phyloP scores from a whole-genome alignment of 2,888 invertebrate genomes.

The Strigamia maritima region DNA sequence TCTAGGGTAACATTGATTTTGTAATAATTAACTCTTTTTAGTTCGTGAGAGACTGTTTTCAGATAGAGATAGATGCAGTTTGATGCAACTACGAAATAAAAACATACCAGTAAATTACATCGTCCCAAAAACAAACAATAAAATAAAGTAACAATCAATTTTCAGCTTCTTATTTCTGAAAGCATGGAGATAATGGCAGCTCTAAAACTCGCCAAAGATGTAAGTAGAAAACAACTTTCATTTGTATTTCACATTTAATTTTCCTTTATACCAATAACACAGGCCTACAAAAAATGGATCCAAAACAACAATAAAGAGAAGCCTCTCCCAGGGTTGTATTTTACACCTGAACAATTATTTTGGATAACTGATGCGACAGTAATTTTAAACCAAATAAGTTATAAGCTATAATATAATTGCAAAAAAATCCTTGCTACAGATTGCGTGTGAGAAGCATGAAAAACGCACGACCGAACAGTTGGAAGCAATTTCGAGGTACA shows the following conservation, averaged over 20 bases:
- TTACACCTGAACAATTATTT: slow-evolving; percentile 51
- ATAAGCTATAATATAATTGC: background rate
- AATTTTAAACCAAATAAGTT: slow-evolving; percentile 18
- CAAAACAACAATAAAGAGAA: slow-evolving; percentile 46
- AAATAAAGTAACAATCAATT: background rate
- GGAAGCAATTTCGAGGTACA: background rate
- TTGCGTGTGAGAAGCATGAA: background rate
- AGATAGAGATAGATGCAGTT: background rate
- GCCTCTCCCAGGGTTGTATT: slow-evolving; percentile 50
- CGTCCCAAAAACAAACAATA: background rate
- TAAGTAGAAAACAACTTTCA: background rate
- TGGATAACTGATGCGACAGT: slow-evolving; percentile 53
- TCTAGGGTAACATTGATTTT: too few species aligned
- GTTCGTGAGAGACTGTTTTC: background rate
- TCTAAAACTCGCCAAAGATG: background rate
- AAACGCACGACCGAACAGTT: background rate
- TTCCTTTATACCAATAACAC: background rate
- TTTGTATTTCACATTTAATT: background rate
- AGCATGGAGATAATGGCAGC: background rate
- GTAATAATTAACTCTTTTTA: background rate
- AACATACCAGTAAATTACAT: background rate
- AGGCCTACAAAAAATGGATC: slow-evolving; percentile 49
- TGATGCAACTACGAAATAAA: background rate
- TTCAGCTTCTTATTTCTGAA: background rate
- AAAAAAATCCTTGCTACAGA: background rate